These are phyloP conservation scores for Caenorhabditis wallacei DNA, from an alignment of 2,888 invertebrate genomes.

Conservation along the genomic window DNA sequence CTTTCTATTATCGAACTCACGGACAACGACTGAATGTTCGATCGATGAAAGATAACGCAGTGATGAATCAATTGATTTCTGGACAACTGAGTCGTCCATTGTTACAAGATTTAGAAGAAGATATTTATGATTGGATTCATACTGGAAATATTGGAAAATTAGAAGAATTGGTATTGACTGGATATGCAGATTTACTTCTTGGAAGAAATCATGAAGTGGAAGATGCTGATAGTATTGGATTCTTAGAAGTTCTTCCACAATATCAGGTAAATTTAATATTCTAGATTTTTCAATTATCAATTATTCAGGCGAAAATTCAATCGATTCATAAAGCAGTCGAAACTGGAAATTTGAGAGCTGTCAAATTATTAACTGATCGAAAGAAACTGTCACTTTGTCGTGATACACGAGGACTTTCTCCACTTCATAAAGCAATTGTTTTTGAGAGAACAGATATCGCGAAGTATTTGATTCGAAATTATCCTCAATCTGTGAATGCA, in stretches of 20 bases:
- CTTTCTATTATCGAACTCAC: constrained; percentile 90
- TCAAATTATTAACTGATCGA: constrained; percentile 84
- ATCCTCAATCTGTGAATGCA: constrained; percentile 84
- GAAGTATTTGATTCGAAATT: constrained; percentile 86
- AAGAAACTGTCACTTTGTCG: constrained; percentile 85
- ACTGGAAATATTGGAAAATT: constrained; percentile 92
- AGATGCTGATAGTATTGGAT: constrained; percentile 86
- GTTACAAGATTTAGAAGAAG: constrained; percentile 83
- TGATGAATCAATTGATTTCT: constrained; percentile 82
- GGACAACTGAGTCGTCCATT: constrained; percentile 82
- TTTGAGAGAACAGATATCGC: constrained; percentile 91
- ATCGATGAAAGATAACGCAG: constrained; percentile 79
- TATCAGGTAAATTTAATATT: no score
- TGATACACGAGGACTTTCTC: constrained; percentile 82
- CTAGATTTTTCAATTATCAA: no score
- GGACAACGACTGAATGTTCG: constrained; percentile 87
- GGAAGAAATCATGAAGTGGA: constrained; percentile 85
- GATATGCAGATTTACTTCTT: constrained; percentile 90
- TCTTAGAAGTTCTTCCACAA: constrained; percentile 92
- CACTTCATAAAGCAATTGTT: constrained; percentile 83
- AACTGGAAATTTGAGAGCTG: constrained; percentile 85
- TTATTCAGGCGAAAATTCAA: constrained; percentile 83
- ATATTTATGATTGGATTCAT: constrained; percentile 84
- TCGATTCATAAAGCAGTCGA: constrained; percentile 84
- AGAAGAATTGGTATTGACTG: constrained; percentile 92